phyloP scores from a whole-genome alignment of 2,113 vertebrate genomes.

The Cochlearius cochlearius region DNA sequence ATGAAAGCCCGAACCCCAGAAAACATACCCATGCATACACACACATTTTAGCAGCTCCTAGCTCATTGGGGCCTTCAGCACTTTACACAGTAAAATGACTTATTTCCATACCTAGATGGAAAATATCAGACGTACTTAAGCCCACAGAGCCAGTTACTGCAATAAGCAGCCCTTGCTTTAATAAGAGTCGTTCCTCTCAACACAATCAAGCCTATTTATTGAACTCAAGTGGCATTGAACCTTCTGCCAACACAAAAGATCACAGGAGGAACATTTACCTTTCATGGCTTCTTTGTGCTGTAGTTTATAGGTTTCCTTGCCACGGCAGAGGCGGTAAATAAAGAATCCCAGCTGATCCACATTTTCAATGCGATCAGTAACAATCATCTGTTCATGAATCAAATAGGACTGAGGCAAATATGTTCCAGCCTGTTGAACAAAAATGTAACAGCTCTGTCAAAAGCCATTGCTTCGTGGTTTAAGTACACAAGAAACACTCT shows the following conservation, averaged over 20 bases:
- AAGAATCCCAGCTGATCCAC: conserved; percentile 88
- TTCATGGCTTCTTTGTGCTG: conserved; percentile 83
- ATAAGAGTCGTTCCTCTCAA: not conserved
- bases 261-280: conserved; percentile 63
- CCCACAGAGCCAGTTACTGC: not conserved
- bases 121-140: not conserved
- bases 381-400: conserved; percentile 95
- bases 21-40: not conserved
- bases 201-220: not conserved
- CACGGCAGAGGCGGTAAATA: conserved; percentile 88
- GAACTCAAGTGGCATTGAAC: not conserved
- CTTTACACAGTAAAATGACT: not conserved
- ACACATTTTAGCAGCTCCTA: not conserved
- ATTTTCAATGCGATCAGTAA: conserved; percentile 91
- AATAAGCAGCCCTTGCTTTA: not conserved
- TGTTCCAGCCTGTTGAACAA: conserved; percentile 83
- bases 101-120: not conserved
- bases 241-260: not conserved
- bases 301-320: conserved; percentile 90
- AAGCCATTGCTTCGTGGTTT: not conserved
- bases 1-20: not conserved
- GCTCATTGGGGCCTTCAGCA: not conserved
- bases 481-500: not conserved
- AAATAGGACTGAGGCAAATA: conserved; percentile 95
- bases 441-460: not conserved